Evolutionary conservation across 64 coral and sea anemone species (phyloP).

Genomic region (Actinia tenebrosa): DNA sequence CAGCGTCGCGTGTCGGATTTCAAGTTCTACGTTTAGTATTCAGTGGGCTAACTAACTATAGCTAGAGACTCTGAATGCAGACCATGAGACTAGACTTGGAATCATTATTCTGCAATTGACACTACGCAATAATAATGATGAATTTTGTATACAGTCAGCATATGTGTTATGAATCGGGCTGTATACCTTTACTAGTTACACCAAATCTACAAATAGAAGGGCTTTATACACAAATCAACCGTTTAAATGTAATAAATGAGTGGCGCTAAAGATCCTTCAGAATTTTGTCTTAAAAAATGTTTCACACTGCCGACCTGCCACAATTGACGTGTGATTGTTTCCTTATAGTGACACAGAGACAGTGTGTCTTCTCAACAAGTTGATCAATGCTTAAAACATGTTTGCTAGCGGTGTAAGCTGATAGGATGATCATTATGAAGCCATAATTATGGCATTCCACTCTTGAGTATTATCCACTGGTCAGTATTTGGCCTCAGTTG

Average conservation of each 20-base stretch:
- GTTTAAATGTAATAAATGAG: neutral
- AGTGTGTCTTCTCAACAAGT: slow-evolving; percentile 9
- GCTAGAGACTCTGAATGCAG: neutral
- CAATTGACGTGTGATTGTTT: neutral
- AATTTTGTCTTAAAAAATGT: neutral
- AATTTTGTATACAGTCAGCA: neutral
- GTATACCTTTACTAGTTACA: neutral
- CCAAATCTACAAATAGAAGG: neutral
- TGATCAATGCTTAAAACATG: slow-evolving; percentile 7
- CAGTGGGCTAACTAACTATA: neutral
- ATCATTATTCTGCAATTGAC: slow-evolving; percentile 3
- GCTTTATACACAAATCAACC: neutral
- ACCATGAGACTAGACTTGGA: slow-evolving; percentile 4
- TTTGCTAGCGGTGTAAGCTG: neutral
- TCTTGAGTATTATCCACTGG: neutral
- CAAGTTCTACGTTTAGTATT: neutral
- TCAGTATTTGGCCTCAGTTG: too few relatives aligned
- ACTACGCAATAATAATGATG: neutral
- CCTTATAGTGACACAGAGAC: neutral
- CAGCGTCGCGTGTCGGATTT: neutral
- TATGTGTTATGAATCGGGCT: neutral
- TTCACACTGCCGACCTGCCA: neutral
- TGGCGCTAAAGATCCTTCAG: neutral
- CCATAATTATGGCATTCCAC: neutral
- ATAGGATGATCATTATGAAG: neutral